Conservation (phyloP, 1,140 invertebrate genomes). For the Atopsyche davidsoni region DNA sequence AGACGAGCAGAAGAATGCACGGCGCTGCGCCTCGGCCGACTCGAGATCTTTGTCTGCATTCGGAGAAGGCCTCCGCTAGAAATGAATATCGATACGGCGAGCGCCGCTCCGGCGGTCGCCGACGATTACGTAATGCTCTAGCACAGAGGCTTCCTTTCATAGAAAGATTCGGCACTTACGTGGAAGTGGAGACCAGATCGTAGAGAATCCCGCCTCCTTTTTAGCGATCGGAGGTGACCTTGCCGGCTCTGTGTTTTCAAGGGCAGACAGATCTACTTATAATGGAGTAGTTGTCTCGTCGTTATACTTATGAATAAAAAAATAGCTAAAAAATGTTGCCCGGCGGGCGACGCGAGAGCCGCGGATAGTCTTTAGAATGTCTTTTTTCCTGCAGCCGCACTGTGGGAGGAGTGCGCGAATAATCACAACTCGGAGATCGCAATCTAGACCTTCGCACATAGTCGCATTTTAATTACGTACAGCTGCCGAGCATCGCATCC, state of each 20-base stretch:
- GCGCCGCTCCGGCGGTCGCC: not conserved
- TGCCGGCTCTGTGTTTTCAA: constrained; percentile 22
- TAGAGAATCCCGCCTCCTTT: not conserved
- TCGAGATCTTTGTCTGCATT: constrained; percentile 8
- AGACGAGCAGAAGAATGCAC: too few species aligned
- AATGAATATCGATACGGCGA: not conserved
- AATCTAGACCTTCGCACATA: constrained; percentile 14
- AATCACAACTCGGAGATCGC: not conserved
- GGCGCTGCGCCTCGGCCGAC: not conserved
- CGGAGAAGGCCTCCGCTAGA: not conserved
- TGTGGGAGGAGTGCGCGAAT: constrained; percentile 1
- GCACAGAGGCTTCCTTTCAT: constrained; percentile 11
- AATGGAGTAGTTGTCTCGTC: constrained; percentile 25
- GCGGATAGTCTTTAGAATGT: not conserved
- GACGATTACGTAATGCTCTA: constrained; percentile 5
- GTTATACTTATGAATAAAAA: constrained; percentile 21
- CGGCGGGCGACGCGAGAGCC: not conserved
- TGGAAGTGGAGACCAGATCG: not conserved
- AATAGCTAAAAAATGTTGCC: constrained; percentile 17
- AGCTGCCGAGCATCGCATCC: not conserved
- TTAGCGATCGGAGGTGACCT: constrained; percentile 19
- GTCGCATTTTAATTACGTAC: constrained; percentile 8
- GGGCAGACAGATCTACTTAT: constrained; percentile 28
- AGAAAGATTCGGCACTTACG: not conserved
- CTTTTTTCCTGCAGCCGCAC: constrained; percentile 4